Conservation (phyloP, 2,797 vertebrate species). For the Phoebastria nigripes region DNA sequence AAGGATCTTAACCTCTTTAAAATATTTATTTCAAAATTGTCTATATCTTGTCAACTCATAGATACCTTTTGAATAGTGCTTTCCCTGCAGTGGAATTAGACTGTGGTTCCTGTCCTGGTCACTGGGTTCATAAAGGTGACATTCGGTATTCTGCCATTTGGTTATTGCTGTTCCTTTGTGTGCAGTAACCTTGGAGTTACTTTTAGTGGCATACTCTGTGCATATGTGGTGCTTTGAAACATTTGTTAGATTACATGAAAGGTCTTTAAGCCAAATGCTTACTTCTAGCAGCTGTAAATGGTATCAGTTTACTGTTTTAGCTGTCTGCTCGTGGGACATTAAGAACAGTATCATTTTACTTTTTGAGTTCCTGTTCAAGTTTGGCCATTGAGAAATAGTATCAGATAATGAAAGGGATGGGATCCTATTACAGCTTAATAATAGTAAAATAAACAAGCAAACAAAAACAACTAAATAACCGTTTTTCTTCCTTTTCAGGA, state of each 20-base stretch:
- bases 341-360: slow-evolving; percentile 37
- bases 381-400: background rate
- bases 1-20: background rate
- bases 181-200: background rate
- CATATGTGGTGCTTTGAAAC: background rate
- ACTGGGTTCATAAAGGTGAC: background rate
- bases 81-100: background rate
- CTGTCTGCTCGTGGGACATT: background rate
- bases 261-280: slow-evolving; percentile 15
- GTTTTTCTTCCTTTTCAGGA: background rate
- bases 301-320: slow-evolving; percentile 38
- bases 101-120: background rate
- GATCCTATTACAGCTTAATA: background rate
- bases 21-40: background rate
- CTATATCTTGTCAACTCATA: background rate
- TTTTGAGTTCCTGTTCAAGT: slow-evolving; percentile 2
- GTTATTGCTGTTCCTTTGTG: background rate
- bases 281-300: slow-evolving; percentile 39
- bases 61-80: background rate
- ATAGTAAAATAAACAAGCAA: background rate
- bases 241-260: background rate
- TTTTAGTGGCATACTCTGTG: background rate
- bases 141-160: background rate
- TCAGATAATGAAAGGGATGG: background rate
- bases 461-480: background rate